These are phyloP conservation scores for Holothuria leucospilota DNA, from an alignment of 53 echinoderm and acorn worm genomes.

Conservation along the genomic window DNA sequence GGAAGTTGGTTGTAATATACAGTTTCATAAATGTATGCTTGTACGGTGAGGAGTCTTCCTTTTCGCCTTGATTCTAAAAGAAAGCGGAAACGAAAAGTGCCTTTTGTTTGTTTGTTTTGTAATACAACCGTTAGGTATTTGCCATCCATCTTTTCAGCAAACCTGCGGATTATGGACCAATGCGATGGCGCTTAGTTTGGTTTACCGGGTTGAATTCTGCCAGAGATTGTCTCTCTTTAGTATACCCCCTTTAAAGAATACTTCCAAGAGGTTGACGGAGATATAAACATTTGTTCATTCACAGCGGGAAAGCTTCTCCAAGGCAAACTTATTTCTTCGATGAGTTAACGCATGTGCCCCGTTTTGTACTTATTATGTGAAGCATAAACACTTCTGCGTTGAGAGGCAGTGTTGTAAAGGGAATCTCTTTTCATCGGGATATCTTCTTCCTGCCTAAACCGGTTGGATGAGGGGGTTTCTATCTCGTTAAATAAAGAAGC, in stretches of 20 bases:
- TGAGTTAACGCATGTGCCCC: neutral
- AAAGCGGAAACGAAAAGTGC: too few species aligned
- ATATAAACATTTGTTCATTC: constrained; percentile 4
- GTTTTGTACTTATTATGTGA: constrained; percentile 16
- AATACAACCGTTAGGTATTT: too few species aligned
- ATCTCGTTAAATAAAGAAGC: constrained; percentile 32
- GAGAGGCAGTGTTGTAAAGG: neutral
- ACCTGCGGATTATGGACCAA: too few species aligned
- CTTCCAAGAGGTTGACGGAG: neutral
- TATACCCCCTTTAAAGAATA: constrained; percentile 1
- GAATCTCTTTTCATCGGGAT: neutral
- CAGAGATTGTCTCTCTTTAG: neutral
- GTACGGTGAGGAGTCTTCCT: too few species aligned
- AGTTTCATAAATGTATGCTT: too few species aligned
- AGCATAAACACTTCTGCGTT: constrained; percentile 18
- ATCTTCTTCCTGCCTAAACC: neutral
- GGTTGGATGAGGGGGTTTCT: neutral
- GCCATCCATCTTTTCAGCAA: too few species aligned
- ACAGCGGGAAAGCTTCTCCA: constrained; percentile 3
- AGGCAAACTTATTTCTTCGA: neutral
- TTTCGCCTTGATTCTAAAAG: too few species aligned
- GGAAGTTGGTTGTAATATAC: too few species aligned
- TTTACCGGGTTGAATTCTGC: too few species aligned
- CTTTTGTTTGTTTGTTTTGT: too few species aligned
- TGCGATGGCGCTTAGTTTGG: too few species aligned